Base-by-base conservation (phyloP, 2,888 invertebrate genomes). In the Lochmaea capreae region DNA sequence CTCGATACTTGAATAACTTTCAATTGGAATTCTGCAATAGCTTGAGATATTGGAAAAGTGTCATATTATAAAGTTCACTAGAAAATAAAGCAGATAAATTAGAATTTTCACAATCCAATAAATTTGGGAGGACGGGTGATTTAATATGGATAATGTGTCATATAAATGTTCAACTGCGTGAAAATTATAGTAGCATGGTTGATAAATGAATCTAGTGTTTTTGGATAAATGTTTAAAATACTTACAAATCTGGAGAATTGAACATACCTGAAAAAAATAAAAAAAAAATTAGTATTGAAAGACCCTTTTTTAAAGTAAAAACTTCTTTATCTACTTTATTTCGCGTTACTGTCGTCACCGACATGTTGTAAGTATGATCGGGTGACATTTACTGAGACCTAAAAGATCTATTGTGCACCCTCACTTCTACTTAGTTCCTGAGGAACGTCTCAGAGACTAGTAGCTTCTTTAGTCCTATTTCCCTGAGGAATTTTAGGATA, bases 1-100 rank as follows among this genome's bases (percentile, higher is more conserved):
- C 42, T 43, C 62, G 11, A 43, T 63, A 54, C 54, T 54, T 54
- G 39, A 39, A 66, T 66, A 54, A 54, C 52, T 57, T 49, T 26
- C 49, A 65, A 65, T 54, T 52, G 54, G 66, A 54, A 66, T 66
- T 52, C 66, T 49, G 26, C 33, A 65, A 26, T 65, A 39, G 49
- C 52, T 54, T 65, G 26, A 66, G 54, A 52, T 66, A 66, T 66
- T 54, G 66, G 52, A 49, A 65, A 65, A 52, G 49, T 63, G 42
- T 63, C 62, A 33, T 59, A 33, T 59, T 33, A 59, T 59, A 59
- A 33, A 59, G 26, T 33, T 33, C 33, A 33, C 59, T 59, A 9
- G 33, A n/a, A 59, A 59, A 59, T 59, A 26, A 26, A 59, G 16
- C 18, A 54, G 18, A 16, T 54, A 54, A 54, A 54, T 54, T 18